A percentile compares a stretch with the other conserved stretches of the same genome.
Evolutionary conservation across 2,888 invertebrate genomes (phyloP).

Genomic region (Tiphia femorata): DNA sequence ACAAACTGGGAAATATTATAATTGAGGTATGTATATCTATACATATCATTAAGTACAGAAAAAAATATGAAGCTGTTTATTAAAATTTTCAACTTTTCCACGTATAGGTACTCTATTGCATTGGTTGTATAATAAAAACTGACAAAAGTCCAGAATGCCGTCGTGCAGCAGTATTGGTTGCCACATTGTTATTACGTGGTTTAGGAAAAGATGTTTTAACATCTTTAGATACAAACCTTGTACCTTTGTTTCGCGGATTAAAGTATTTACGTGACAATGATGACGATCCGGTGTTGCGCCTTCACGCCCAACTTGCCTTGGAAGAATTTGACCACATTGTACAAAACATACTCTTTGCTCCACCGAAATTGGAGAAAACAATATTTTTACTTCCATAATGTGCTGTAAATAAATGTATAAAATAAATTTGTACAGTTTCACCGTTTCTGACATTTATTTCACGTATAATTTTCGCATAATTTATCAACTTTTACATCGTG

Average conservation of each 20-base stretch:
- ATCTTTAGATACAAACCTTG: conserved; percentile 76
- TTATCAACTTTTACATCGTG: too few relatives aligned
- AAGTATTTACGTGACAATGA: conserved; percentile 76
- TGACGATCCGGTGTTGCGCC: conserved; percentile 77
- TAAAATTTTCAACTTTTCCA: conserved; percentile 34
- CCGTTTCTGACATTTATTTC: too few relatives aligned
- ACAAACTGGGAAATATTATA: conserved; percentile 79
- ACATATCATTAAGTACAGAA: not conserved
- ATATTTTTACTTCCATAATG: conserved; percentile 58
- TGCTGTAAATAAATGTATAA: not conserved
- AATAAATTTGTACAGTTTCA: not conserved
- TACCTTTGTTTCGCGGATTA: conserved; percentile 79
- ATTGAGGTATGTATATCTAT: conserved; percentile 75
- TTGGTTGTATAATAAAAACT: conserved; percentile 77
- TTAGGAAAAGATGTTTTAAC: conserved; percentile 78
- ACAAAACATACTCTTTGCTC: conserved; percentile 74
- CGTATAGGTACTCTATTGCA: conserved; percentile 79
- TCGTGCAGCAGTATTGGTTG: conserved; percentile 84
- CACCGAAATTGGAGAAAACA: conserved; percentile 73
- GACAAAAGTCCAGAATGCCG: conserved; percentile 82
- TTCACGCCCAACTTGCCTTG: conserved; percentile 83
- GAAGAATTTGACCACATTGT: conserved; percentile 82
- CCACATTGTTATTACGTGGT: conserved; percentile 81
- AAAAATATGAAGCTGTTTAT: not conserved
- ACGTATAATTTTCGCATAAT: too few relatives aligned